Base-by-base conservation (phyloP, 2,888 invertebrate species). In the Leucophora obtusa region DNA sequence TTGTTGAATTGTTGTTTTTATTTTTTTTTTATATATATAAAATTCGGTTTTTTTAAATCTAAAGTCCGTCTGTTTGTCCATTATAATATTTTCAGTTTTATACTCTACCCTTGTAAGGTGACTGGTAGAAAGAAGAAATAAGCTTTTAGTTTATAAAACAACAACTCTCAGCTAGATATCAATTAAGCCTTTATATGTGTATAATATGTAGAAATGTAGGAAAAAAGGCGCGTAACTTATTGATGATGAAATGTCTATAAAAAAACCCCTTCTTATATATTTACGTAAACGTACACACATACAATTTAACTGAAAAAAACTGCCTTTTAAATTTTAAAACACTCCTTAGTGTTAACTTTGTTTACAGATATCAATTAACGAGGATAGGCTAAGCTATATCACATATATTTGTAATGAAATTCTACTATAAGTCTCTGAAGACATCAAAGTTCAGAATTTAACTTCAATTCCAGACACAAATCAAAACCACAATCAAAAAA, bases 251-350 rank as follows among this genome's bases (percentile, higher is more conserved):
- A 70, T 76, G 35, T 63, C 68, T 54, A 33, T 54, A 33, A 54
- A 43, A 68, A 54, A 18, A 51, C 60, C 58, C 51, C 38, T 76
- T 63, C 35, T 54, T 38, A 54, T 18, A 18, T 17, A 51, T 33
- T 43, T 6, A 33, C 33, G 54, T 18, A 10, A 14, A 38, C 28
- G n/a, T 2, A 18, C 8, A 24, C 24, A 24, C 15, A 2, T 3
- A 53, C 43, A 18, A 17, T 47, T 59, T 53, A 65, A 53, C 33
- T 33, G 38, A 65, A 76, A 76, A 71, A 17, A 59, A 35, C 66
- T 66, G 54, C 66, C 66, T 54, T 68, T 78, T 78, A 51, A 35
- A 72, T 66, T 77, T 62, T 66, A 54, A 72, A 78, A 78, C 66
- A 72, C 71, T 66, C 71, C 77, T 72, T 72, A 60, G 24, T 35